These are phyloP conservation scores for Arrhopalites spinosus DNA, from an alignment of 2,888 invertebrate genomes.

Conservation along the genomic window DNA sequence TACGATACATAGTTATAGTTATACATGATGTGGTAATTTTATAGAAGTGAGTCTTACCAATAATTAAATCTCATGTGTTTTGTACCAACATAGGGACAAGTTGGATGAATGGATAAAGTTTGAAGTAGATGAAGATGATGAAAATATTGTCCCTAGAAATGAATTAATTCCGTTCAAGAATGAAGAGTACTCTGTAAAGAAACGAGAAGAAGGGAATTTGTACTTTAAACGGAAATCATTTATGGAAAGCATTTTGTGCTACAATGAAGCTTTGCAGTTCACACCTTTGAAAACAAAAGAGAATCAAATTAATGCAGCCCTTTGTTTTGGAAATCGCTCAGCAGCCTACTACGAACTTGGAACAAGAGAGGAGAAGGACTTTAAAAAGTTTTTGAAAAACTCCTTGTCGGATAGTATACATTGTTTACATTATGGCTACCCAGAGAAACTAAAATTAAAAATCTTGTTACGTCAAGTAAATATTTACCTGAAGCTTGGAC, in stretches of 20 bases:
- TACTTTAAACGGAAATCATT: neutral
- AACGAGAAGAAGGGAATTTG: neutral
- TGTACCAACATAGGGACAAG: neutral
- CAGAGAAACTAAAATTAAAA: conserved; percentile 68
- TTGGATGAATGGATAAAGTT: neutral
- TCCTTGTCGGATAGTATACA: conserved; percentile 69
- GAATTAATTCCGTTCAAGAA: neutral
- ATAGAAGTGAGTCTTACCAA: neutral
- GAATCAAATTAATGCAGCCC: neutral
- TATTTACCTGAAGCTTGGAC: conserved; percentile 39
- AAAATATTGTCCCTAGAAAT: neutral
- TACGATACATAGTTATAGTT: neutral
- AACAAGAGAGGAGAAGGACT: no score
- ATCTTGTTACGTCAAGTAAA: conserved; percentile 66
- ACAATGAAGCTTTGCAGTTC: neutral
- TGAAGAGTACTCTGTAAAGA: neutral
- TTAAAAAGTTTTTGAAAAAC: conserved; percentile 65
- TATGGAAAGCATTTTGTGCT: neutral
- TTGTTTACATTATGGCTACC: conserved; percentile 68
- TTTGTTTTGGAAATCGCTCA: neutral
- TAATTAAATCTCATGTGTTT: neutral
- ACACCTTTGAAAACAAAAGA: neutral
- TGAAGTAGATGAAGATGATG: neutral
- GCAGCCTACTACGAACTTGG: neutral
- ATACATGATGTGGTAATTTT: neutral